Evolutionary conservation across 53 echinoderm and acorn worm species (phyloP), one percentile per base, ranked within the genome.

Genomic region (Paracentrotus lividus): DNA sequence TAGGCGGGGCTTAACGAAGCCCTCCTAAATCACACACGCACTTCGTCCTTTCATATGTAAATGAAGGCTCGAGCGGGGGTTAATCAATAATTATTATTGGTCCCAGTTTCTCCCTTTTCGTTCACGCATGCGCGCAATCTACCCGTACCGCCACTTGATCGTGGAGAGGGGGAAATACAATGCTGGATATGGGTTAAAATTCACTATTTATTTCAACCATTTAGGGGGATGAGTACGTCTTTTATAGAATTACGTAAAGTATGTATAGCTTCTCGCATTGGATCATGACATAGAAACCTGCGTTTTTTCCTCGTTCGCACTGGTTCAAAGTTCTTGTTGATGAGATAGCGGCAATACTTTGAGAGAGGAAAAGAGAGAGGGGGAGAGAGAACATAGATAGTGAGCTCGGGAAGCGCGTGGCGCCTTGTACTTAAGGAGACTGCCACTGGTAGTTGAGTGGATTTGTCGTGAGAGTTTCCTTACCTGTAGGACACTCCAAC

Each of bases 381-480:
- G 59, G 44, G 40, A 42, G 66, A 33, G n/a, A n/a, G n/a, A n/a
- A n/a, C n/a, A n/a, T n/a, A n/a, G 66, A 56, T n/a, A n/a, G n/a
- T n/a, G n/a, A n/a, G n/a, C n/a, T n/a, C n/a, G n/a, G 65, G 77
- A 24, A 57, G 56, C 77, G 81, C 92, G 92, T 78, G 92, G 81
- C 78, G 92, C 40, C 33, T 58, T 23, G 45, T 77, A 91, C 91
- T 72, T 91, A 92, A 92, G 92, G 40, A 92, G 78, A 27, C 56
- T 56, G 81, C 81, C 43, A 54, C 81, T 23, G 60, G 77, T 45
- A 40, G 33, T 92, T 58, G 92, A 92, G 77, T 92, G 92, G 77
- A 92, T 92, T 92, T 77, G 58, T 77, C 81, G 54, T 42, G 56
- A 92, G 77, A 92, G 81, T 81, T 92, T 92, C 77, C 92, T 81